These are phyloP conservation scores for Aramus guarauna DNA, from an alignment of 2,113 vertebrate species.

Conservation along the genomic window DNA sequence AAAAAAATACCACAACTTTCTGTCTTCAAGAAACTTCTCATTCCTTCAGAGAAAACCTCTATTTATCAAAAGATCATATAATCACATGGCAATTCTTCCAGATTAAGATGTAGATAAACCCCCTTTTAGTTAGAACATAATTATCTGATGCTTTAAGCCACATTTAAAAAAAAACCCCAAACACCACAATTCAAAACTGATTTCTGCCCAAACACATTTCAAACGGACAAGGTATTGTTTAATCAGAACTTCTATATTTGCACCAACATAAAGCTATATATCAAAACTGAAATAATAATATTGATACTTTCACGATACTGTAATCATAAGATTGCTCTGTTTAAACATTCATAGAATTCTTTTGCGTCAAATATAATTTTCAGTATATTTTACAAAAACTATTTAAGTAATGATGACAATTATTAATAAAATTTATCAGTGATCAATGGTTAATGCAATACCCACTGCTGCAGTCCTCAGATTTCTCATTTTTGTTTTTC, in stretches of 20 bases:
- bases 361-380: background rate
- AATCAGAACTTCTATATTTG: background rate
- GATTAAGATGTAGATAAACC: background rate
- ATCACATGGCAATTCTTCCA: background rate
- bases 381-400: background rate
- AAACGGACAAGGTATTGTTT: background rate
- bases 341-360: background rate
- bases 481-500: background rate
- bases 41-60: background rate
- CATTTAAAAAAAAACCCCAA: background rate
- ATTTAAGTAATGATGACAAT: background rate
- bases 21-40: background rate
- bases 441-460: background rate
- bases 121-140: background rate
- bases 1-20: background rate
- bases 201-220: background rate
- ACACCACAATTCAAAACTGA: background rate
- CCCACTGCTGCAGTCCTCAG: background rate
- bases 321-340: background rate
- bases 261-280: background rate
- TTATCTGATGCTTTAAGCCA: background rate
- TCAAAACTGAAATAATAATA: constrained; percentile 16
- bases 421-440: background rate
- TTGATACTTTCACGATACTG: background rate
- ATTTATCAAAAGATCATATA: background rate